These are phyloP conservation scores for Scarus forsteni DNA, from an alignment of 2,797 vertebrate genomes.

Conservation along the genomic window DNA sequence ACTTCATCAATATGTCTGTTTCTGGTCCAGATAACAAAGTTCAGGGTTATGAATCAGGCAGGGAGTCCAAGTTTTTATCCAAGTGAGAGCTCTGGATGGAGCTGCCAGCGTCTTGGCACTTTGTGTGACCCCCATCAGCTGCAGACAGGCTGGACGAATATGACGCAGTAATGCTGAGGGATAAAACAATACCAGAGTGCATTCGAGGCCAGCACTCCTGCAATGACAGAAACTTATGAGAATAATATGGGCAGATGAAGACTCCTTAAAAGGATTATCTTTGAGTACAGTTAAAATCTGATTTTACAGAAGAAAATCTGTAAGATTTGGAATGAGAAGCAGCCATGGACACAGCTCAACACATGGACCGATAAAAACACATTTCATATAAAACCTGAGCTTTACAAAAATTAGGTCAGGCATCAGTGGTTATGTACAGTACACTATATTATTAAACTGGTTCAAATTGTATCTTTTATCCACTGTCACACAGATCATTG, in stretches of 20 bases:
- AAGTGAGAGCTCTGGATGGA: conserved; percentile 34
- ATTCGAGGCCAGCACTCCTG: neutral
- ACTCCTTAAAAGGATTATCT: too few relatives aligned
- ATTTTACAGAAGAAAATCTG: neutral
- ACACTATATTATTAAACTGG: too few relatives aligned
- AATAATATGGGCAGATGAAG: conserved; percentile 1
- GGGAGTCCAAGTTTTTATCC: conserved; percentile 20
- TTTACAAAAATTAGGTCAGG: too few relatives aligned
- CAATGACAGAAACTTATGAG: conserved; percentile 2
- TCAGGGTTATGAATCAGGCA: conserved; percentile 48
- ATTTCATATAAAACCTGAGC: too few relatives aligned
- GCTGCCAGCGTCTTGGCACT: conserved; percentile 32
- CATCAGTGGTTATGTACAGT: too few relatives aligned
- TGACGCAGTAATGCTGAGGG: conserved; percentile 19
- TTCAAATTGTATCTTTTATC: too few relatives aligned
- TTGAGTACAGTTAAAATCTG: neutral
- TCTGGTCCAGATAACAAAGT: conserved; percentile 43
- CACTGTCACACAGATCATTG: too few relatives aligned
- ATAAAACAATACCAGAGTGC: conserved; percentile 17
- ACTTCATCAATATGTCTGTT: conserved; percentile 56
- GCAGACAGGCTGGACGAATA: conserved; percentile 1
- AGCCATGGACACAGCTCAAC: too few relatives aligned
- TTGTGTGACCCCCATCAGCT: conserved; percentile 17
- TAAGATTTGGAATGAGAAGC: too few relatives aligned
- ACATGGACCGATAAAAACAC: too few relatives aligned